Base-by-base conservation (phyloP, 2,113 vertebrate genomes). In the Octodon degus region DNA sequence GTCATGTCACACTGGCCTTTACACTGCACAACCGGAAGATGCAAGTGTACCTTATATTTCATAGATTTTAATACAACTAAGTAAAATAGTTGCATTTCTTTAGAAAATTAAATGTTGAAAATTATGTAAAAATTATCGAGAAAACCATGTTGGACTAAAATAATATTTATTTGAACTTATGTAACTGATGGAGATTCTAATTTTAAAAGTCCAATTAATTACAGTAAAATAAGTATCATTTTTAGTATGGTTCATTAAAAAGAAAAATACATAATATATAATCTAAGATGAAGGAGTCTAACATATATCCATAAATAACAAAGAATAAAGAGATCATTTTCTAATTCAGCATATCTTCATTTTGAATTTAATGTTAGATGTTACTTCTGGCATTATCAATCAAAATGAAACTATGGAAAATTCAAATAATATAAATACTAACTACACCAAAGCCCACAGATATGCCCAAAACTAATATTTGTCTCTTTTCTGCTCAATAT, bases 401-500 rank as follows among this genome's bases (percentile, higher is more conserved):
- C 17, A 88, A 94, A 96, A 89, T 62, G 13, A 84, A 91, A 79
- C 77, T 40, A 37, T 76, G 3, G 2, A 80, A 55, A 43, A 68
- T 83, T 5, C 1, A 63, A 32, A 43, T 67, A 53, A 89, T 67
- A 27, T 0, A 27, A 19, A 8, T 89, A 37, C 40, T 62, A 65
- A 6, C 43, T 87, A 43, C 67, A 34, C 12, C 30, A 7, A 79
- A 14, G 37, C 32, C 6, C 8, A 86, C 5, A 89, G 9, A 5
- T 81, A 47, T 53, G 7, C 1, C 14, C 27, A 90, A 3, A 37
- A 90, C 70, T 0, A 85, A 79, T 68, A 90, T 3, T 16, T 92
- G 4, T 86, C 37, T 30, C 85, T 96, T 94, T 67, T 86, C 43
- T 95, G 19, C 25, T 70, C 24, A 81, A 80, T 91, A 88, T 91